Base-by-base conservation (phyloP, 2,113 vertebrate genomes). In the Spilogale gracilis region DNA sequence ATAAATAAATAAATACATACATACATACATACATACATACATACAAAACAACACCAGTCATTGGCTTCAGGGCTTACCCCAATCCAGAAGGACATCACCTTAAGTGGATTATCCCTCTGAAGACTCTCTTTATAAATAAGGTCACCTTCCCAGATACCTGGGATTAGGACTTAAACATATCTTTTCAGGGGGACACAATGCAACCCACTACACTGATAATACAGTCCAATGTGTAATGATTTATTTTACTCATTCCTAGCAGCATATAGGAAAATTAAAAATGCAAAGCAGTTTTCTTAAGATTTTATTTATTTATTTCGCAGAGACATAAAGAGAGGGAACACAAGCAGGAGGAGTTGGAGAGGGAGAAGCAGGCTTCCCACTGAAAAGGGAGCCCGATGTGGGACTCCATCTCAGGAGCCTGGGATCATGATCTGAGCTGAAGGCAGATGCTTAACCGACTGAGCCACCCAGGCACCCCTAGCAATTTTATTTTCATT, bases 401-500 rank as follows among this genome's bases (percentile, higher is more conserved):
- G 6, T 20, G 18, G 58, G 58, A 21, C 58, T 60, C 8, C 20
- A 60, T 60, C 21, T 21, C 58, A 60, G 58, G 58, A 60, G 20
- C 58, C 58, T 60, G 58, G 58, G 58, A 23, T 60, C 21, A 60
- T 8, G 3, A 60, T 21, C 60, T 61, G 21, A 61, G 60, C 60
- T 0, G 8, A 61, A 61, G 60, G 9, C 60, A 61, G 21, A 61
- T 20, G 18, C 6, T 61, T 61, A 61, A 61, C 8, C 60, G 9
- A 61, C 21, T 23, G 60, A 61, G 3, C 60, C 21, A 61, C 60
- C 60, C 60, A 61, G 60, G 21, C 21, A 20, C 9, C 60, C 21
- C 60, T 23, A 86, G 30, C 23, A 30, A 45, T 92, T 95, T 88
- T 86, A 74, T 87, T 95, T 96, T 91, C 18, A 80, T 65, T 92